Conservation (phyloP, 1,140 invertebrate species). For the Cylas formicarius region DNA sequence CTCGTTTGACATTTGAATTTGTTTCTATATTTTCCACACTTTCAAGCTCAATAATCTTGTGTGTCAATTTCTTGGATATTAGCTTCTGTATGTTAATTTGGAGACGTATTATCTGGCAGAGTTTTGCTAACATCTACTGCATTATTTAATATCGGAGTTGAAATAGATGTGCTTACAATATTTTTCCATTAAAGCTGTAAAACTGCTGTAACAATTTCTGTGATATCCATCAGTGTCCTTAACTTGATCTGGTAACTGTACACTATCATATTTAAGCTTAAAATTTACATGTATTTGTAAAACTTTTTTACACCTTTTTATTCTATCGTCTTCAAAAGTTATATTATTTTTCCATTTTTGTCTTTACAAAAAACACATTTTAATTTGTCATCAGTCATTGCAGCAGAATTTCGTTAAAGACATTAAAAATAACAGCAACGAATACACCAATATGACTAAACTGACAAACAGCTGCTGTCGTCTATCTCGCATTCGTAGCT, state of each 20-base stretch:
- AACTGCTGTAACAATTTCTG: slow-evolving; percentile 17
- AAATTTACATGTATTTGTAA: slow-evolving; percentile 6
- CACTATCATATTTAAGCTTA: slow-evolving; percentile 4
- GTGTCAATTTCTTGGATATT: slow-evolving; percentile 10
- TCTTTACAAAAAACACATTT: slow-evolving; percentile 4
- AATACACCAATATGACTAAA: slow-evolving; percentile 3
- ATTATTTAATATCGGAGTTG: slow-evolving; percentile 6
- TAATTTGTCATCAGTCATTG: slow-evolving; percentile 3
- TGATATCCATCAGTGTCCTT: slow-evolving; percentile 16
- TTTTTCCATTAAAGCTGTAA: slow-evolving; percentile 15
- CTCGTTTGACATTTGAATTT: slow-evolving; percentile 3
- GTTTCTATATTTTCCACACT: slow-evolving; percentile 3
- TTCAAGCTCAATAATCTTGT: neutral
- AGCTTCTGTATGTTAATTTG: slow-evolving; percentile 12
- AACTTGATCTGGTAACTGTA: slow-evolving; percentile 6
- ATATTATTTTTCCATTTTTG: slow-evolving; percentile 11
- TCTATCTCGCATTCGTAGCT: slow-evolving; percentile 6
- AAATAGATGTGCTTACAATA: slow-evolving; percentile 8
- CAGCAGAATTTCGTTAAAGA: slow-evolving; percentile 3
- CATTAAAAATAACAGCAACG: slow-evolving; percentile 7
- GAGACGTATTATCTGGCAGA: slow-evolving; percentile 2
- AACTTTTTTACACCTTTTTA: slow-evolving; percentile 10
- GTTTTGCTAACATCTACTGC: slow-evolving; percentile 5
- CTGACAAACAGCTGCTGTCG: slow-evolving; percentile 3
- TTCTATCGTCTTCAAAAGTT: slow-evolving; percentile 9